These are phyloP conservation scores for Anodontia alba DNA, from an alignment of 2,888 invertebrate species.

Conservation along the genomic window DNA sequence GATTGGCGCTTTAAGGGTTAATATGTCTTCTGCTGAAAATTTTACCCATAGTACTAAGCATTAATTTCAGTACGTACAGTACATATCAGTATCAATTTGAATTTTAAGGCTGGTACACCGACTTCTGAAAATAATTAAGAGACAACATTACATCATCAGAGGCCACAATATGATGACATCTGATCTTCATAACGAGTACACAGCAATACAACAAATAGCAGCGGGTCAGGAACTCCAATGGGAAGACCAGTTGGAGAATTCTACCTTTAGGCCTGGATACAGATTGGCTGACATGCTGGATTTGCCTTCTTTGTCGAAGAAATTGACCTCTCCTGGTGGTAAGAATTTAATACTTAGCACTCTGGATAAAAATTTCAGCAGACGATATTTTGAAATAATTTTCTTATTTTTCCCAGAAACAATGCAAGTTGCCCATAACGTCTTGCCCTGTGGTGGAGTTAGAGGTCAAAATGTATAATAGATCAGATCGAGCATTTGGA, in stretches of 20 bases:
- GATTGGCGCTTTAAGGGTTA: too few species aligned
- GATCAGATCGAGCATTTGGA: too few species aligned
- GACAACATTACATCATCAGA: conserved; percentile 75
- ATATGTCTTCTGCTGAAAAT: too few species aligned
- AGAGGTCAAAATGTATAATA: too few species aligned
- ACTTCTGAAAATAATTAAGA: conserved; percentile 72
- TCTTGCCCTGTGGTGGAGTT: too few species aligned
- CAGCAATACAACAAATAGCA: conserved; percentile 64
- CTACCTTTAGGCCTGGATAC: conserved; percentile 28
- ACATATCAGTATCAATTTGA: neutral
- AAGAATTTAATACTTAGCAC: too few species aligned
- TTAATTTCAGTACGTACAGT: too few species aligned
- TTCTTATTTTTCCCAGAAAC: too few species aligned
- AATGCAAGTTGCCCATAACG: too few species aligned
- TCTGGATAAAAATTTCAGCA: too few species aligned
- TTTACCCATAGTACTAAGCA: too few species aligned
- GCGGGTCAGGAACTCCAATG: conserved; percentile 76
- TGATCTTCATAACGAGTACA: conserved; percentile 69
- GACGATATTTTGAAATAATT: too few species aligned
- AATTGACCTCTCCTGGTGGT: neutral
- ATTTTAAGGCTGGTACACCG: conserved; percentile 66
- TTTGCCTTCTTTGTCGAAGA: conserved; percentile 36
- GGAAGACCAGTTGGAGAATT: conserved; percentile 67
- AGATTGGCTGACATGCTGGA: conserved; percentile 51
- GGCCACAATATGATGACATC: conserved; percentile 71